phyloP scores from a whole-genome alignment of 2,797 vertebrate species.

The Anolis apletophallus region DNA sequence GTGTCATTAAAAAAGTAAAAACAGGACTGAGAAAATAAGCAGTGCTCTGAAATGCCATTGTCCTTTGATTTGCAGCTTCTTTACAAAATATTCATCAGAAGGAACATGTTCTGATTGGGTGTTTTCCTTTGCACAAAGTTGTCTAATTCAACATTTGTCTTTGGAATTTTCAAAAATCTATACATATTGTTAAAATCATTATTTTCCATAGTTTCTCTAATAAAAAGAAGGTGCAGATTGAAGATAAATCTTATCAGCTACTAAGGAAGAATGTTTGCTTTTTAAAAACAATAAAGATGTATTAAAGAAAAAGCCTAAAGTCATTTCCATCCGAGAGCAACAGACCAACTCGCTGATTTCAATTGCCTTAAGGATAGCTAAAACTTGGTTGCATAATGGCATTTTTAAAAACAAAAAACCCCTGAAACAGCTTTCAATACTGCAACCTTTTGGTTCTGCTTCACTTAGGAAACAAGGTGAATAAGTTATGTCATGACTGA shows the following conservation, averaged over 20 bases:
- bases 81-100: background rate
- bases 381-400: background rate
- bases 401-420: background rate
- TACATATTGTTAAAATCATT: background rate
- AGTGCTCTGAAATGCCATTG: constrained; percentile 17
- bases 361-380: background rate
- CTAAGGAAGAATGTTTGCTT: background rate
- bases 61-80: constrained; percentile 26
- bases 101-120: constrained; percentile 12
- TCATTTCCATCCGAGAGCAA: background rate
- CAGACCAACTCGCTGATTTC: background rate
- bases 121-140: background rate
- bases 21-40: constrained; percentile 50
- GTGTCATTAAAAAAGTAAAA: constrained; percentile 58
- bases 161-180: background rate
- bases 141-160: constrained; percentile 17
- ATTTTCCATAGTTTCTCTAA: constrained; percentile 10
- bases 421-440: background rate
- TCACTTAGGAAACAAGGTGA: background rate
- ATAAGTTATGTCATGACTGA: background rate
- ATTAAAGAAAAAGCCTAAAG: background rate
- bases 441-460: background rate
- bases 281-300: background rate
- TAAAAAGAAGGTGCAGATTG: background rate
- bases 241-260: constrained; percentile 8